Percentiles rank a stretch among this genome's conserved stretches.
Evolutionary conservation across 2,797 vertebrate genomes (phyloP).

Genomic region (Pangasius larnaudii): DNA sequence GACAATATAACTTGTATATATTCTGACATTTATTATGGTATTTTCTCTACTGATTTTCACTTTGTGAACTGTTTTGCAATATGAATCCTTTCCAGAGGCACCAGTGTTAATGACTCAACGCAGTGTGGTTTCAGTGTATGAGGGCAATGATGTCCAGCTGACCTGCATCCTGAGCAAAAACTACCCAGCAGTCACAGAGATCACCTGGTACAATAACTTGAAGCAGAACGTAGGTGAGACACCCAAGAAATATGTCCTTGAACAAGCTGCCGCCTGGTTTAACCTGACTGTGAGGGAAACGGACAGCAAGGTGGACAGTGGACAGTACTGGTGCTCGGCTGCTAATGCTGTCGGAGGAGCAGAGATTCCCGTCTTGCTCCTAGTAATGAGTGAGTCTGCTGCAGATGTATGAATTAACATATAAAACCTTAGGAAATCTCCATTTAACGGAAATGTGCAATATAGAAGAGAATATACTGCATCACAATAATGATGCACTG

Average conservation of each 20-base stretch:
- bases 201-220: constrained; percentile 83
- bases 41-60: not conserved
- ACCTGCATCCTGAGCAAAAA: constrained; percentile 75
- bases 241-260: constrained; percentile 76
- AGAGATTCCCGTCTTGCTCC: constrained; percentile 77
- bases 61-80: not conserved
- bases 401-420: not conserved
- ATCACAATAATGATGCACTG: not conserved
- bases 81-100: constrained; percentile 71
- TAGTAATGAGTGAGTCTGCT: constrained; percentile 81
- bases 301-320: constrained; percentile 76
- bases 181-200: constrained; percentile 66
- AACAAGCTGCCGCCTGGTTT: constrained; percentile 75
- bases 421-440: not conserved
- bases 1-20: not conserved
- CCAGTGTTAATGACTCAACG: constrained; percentile 78
- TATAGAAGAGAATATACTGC: not conserved
- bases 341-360: constrained; percentile 83
- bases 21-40: not conserved
- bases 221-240: constrained; percentile 71
- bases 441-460: not conserved
- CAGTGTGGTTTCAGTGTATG: constrained; percentile 78
- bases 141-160: constrained; percentile 82
- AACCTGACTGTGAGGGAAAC: constrained; percentile 80
- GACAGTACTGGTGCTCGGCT: constrained; percentile 83